Conservation (phyloP, 2,797 vertebrate genomes). For the Artibeus jamaicensis region DNA sequence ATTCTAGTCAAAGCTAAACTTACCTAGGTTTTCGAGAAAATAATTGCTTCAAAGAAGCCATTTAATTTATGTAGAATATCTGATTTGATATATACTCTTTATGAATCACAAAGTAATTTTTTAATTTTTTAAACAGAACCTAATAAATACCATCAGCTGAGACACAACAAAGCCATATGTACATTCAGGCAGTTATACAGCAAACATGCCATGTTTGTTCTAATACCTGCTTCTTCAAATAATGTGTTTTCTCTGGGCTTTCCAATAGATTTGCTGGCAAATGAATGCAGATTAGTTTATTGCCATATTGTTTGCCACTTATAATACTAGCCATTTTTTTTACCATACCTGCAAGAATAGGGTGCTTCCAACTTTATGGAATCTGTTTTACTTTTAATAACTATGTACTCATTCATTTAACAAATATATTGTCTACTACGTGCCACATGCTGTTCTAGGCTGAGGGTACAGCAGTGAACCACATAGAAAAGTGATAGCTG, state of each 20-base stretch:
- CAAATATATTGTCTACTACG: background rate
- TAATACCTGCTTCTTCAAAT: background rate
- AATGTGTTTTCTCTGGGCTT: background rate
- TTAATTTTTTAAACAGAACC: background rate
- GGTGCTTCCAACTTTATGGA: background rate
- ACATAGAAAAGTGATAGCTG: background rate
- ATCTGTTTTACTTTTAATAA: background rate
- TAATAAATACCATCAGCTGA: background rate
- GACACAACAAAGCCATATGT: background rate
- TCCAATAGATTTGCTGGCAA: background rate
- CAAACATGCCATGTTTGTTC: background rate
- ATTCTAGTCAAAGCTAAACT: background rate
- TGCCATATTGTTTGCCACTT: background rate
- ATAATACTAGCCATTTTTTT: background rate
- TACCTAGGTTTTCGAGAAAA: slow-evolving; percentile 14
- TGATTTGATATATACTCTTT: background rate
- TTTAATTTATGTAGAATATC: background rate
- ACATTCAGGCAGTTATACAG: background rate
- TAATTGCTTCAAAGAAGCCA: background rate
- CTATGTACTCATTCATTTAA: background rate
- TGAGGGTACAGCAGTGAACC: background rate
- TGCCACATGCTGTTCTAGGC: background rate
- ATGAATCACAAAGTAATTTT: background rate
- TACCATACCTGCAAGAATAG: background rate
- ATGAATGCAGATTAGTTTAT: background rate